Conservation (phyloP, 2,888 invertebrate species). For the Globia sparganii region DNA sequence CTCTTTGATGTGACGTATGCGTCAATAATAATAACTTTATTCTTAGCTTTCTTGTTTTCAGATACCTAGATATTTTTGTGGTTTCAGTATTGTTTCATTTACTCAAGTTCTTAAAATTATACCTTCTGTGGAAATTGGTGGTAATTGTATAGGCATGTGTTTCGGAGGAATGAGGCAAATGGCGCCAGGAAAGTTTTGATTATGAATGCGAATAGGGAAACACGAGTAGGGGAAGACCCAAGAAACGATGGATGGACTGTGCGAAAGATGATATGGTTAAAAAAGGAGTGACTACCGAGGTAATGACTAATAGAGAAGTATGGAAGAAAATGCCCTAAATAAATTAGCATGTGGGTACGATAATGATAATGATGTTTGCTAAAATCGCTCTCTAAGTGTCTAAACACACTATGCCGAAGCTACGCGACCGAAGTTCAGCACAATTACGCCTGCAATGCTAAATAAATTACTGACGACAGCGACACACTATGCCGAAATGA, state of each 20-base stretch:
- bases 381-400: background rate
- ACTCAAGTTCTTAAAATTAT: background rate
- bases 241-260: background rate
- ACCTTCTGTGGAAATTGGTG: background rate
- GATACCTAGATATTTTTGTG: background rate
- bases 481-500: no score
- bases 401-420: no score
- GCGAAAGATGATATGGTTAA: background rate
- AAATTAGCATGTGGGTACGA: no score
- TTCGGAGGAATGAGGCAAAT: background rate
- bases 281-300: background rate
- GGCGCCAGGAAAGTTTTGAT: no score
- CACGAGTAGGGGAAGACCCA: background rate
- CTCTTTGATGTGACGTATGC: slow-evolving; percentile 34
- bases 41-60: background rate
- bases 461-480: no score
- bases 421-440: no score
- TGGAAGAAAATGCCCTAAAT: no score
- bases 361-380: background rate
- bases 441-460: no score
- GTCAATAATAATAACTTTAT: slow-evolving; percentile 38
- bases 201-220: background rate
- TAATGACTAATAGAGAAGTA: background rate
- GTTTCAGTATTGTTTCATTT: background rate
- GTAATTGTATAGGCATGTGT: background rate